These are phyloP conservation scores for Paracanthobrama guichenoti DNA, from an alignment of 2,113 vertebrate genomes.

Conservation along the genomic window DNA sequence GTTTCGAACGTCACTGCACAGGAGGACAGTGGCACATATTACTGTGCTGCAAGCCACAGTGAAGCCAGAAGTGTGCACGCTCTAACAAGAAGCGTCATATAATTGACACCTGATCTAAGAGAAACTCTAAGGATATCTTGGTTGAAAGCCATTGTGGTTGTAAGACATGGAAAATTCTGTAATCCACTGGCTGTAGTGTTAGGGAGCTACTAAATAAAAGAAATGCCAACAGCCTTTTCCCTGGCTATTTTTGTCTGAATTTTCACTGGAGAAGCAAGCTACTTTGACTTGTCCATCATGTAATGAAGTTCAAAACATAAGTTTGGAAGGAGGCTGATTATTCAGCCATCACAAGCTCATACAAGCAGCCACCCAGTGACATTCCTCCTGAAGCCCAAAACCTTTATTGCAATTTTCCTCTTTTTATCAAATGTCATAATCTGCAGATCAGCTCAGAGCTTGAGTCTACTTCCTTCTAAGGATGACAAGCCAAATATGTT, in stretches of 20 bases:
- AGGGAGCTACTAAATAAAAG: not conserved
- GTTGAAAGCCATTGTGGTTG: not conserved
- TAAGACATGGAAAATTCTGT: not conserved
- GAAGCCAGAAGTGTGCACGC: constrained; percentile 31
- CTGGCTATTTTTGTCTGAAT: not conserved
- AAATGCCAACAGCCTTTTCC: not conserved
- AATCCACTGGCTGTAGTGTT: not conserved
- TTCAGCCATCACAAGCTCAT: no score
- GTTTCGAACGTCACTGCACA: constrained; percentile 45
- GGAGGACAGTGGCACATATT: constrained; percentile 70
- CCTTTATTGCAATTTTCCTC: no score
- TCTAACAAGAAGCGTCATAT: constrained; percentile 63
- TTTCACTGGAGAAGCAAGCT: not conserved
- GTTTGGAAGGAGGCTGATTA: no score
- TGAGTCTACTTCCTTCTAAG: not conserved
- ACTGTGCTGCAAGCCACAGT: constrained; percentile 71
- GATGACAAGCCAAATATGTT: not conserved
- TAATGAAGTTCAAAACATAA: no score
- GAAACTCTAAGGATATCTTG: not conserved
- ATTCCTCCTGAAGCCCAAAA: not conserved
- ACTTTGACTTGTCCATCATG: not conserved
- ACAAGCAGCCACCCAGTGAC: not conserved
- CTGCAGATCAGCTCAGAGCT: not conserved
- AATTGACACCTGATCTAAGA: constrained; percentile 3
- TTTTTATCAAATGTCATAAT: not conserved